These are phyloP conservation scores for Channallabes apus DNA, from an alignment of 2,797 vertebrate genomes.

Conservation along the genomic window DNA sequence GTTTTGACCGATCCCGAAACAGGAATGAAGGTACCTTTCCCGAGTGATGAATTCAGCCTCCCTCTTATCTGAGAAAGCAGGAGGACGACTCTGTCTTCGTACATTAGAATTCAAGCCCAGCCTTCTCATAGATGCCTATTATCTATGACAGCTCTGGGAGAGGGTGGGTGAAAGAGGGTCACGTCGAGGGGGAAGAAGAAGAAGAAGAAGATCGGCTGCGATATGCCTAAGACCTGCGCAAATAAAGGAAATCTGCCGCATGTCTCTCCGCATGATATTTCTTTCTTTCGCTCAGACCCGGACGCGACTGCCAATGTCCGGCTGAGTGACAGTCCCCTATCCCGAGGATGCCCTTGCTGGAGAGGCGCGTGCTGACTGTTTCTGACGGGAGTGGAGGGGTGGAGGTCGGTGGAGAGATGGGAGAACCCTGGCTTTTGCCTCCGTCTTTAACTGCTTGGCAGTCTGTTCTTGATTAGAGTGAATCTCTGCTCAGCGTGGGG, in stretches of 20 bases:
- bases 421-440: conserved; percentile 42
- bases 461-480: conserved; percentile 74
- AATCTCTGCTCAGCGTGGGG: conserved; percentile 63
- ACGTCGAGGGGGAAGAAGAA: conserved; percentile 34
- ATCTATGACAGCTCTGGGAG: conserved; percentile 49
- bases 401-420: conserved; percentile 31
- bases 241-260: conserved; percentile 54
- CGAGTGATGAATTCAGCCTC: conserved; percentile 39
- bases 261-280: conserved; percentile 64
- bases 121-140: conserved; percentile 49
- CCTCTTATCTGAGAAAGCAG: conserved; percentile 37
- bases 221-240: conserved; percentile 58
- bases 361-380: conserved; percentile 61
- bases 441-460: conserved; percentile 73
- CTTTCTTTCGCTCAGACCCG: conserved; percentile 59
- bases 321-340: conserved; percentile 67
- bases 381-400: conserved; percentile 59
- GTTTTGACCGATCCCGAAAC: conserved; percentile 17
- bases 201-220: conserved; percentile 50
- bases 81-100: conserved; percentile 30
- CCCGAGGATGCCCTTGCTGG: conserved; percentile 63
- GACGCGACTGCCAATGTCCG: conserved; percentile 61
- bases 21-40: conserved; percentile 28
- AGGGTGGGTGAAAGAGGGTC: conserved; percentile 51
- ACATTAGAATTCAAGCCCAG: conserved; percentile 42